Percentiles rank a stretch among this genome's conserved stretches.
Conservation (phyloP, 1,140 invertebrate species). For the Stegodyphus mimosarum region DNA sequence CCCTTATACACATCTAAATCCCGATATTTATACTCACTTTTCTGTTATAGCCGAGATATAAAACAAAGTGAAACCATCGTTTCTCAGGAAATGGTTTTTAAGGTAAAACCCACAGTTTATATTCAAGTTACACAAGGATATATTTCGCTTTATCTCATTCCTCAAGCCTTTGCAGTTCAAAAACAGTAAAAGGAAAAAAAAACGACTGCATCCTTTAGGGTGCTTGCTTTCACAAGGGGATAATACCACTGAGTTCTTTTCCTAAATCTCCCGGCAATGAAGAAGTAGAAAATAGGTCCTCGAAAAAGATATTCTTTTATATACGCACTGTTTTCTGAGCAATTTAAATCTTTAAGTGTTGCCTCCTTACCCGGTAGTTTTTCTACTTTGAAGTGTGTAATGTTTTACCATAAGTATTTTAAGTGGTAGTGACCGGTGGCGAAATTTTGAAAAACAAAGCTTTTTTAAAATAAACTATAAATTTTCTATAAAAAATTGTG, state of each 20-base stretch:
- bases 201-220: not conserved
- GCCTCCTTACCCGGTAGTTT: not conserved
- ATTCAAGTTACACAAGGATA: not conserved
- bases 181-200: not conserved
- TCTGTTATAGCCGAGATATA: not conserved
- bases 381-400: too few species aligned
- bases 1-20: not conserved
- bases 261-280: not conserved
- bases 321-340: not conserved
- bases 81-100: not conserved
- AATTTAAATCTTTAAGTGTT: constrained; percentile 1
- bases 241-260: not conserved
- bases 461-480: too few species aligned
- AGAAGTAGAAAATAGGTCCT: not conserved
- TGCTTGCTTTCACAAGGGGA: not conserved
- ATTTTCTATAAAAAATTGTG: too few species aligned
- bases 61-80: not conserved
- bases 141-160: not conserved
- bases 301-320: not conserved
- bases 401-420: too few species aligned
- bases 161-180: not conserved
- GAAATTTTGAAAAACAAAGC: too few species aligned
- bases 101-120: not conserved
- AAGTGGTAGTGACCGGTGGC: too few species aligned
- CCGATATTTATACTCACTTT: not conserved